Conservation (phyloP, 2,797 vertebrate species). For the Mionectes olivaceus region DNA sequence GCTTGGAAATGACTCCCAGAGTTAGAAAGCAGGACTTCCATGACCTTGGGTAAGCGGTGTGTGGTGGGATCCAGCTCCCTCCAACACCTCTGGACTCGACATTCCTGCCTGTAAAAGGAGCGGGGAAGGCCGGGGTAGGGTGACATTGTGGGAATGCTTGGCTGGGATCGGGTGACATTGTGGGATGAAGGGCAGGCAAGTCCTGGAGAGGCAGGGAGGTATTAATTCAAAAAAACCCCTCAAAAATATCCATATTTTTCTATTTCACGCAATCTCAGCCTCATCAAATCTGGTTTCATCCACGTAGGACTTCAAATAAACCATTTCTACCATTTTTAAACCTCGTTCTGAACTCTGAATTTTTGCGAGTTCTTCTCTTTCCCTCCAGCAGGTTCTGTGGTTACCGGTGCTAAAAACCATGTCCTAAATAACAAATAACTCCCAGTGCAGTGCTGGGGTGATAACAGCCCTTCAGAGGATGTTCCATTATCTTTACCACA, state of each 20-base stretch:
- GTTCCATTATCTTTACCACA: neutral
- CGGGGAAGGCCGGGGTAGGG: neutral
- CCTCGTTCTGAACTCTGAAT: too few species aligned
- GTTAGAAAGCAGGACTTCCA: neutral
- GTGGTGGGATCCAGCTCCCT: neutral
- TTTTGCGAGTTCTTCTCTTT: neutral
- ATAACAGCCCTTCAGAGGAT: neutral
- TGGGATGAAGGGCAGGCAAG: neutral
- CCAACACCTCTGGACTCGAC: neutral
- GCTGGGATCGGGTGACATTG: neutral
- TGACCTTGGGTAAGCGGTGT: neutral
- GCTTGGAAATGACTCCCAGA: neutral
- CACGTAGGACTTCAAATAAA: neutral
- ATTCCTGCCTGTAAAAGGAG: slow-evolving; percentile 6
- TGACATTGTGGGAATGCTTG: neutral
- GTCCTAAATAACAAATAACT: neutral
- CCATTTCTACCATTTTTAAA: neutral
- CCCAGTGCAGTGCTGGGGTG: accelerated
- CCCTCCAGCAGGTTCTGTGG: neutral
- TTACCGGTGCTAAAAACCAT: neutral
- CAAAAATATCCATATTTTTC: neutral
- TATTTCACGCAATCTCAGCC: neutral
- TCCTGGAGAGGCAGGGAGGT: neutral
- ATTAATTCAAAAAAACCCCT: neutral
- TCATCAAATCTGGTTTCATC: neutral